phyloP scores from a whole-genome alignment of 2,797 vertebrate genomes.

The Lepidocolaptes lacrymiger region DNA sequence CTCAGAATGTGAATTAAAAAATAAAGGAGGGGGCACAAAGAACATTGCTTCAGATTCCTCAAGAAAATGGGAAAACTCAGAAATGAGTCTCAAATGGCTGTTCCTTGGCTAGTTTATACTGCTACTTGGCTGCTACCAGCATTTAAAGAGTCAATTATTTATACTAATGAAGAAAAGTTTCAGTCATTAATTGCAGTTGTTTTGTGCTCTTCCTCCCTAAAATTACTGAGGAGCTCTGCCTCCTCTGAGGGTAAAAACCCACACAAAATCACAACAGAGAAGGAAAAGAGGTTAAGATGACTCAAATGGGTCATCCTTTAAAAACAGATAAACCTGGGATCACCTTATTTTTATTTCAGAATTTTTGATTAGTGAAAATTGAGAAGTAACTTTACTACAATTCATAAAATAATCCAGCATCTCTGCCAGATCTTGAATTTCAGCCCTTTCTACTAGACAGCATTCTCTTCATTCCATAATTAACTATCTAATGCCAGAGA shows the following conservation, averaged over 20 bases:
- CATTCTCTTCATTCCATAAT: background rate
- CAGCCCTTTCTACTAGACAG: background rate
- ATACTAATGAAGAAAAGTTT: background rate
- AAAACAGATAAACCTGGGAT: background rate
- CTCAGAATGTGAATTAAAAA: background rate
- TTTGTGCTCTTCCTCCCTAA: background rate
- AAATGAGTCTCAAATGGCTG: background rate
- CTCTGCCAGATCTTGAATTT: background rate
- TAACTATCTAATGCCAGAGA: background rate
- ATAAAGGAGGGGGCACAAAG: rapidly evolving
- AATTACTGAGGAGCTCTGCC: background rate
- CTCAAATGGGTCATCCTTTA: background rate
- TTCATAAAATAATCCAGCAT: background rate
- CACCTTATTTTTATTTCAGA: background rate
- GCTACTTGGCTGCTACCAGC: background rate
- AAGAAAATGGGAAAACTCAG: background rate
- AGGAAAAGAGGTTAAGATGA: background rate
- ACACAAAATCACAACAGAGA: background rate
- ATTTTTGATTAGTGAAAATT: background rate
- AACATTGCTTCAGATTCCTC: background rate
- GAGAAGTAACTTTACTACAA: background rate
- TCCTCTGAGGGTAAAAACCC: background rate
- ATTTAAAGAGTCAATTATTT: background rate
- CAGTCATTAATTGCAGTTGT: background rate
- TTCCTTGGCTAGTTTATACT: background rate